Conservation (phyloP, 2,797 vertebrate genomes). For the Acipenser ruthenus region DNA sequence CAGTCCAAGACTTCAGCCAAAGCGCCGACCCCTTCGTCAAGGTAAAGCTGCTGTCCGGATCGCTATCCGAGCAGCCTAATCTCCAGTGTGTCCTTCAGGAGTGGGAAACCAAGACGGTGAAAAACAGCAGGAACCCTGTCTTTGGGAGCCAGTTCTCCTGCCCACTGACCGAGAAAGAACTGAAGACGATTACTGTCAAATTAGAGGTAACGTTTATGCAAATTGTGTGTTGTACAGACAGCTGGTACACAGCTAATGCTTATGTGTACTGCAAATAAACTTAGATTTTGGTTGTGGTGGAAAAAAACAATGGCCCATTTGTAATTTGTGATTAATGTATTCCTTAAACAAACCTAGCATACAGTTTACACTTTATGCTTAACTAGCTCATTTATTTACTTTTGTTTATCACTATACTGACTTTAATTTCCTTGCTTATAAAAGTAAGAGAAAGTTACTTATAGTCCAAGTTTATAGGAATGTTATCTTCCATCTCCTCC, state of each 20-base stretch:
- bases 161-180: conserved; percentile 35
- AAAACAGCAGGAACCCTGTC: conserved; percentile 46
- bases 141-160: conserved; percentile 63
- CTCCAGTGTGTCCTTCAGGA: conserved; percentile 52
- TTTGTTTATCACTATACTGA: too few relatives aligned
- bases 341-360: too few relatives aligned
- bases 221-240: not conserved
- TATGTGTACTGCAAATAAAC: too few relatives aligned
- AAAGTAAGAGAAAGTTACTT: too few relatives aligned
- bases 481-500: not conserved
- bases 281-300: too few relatives aligned
- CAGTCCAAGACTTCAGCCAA: conserved; percentile 15
- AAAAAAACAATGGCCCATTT: too few relatives aligned
- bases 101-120: conserved; percentile 56
- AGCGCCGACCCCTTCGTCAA: conserved; percentile 42
- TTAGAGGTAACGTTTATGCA: conserved; percentile 45
- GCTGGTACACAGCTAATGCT: not conserved
- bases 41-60: conserved; percentile 41
- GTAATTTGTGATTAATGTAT: too few relatives aligned
- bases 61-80: not conserved
- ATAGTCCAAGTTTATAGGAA: too few relatives aligned
- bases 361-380: too few relatives aligned
- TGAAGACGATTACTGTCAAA: conserved; percentile 45
- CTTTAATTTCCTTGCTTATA: too few relatives aligned
- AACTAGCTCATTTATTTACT: too few relatives aligned